Base-by-base conservation (phyloP, 2,888 invertebrate genomes). In the Latrodectus elegans region DNA sequence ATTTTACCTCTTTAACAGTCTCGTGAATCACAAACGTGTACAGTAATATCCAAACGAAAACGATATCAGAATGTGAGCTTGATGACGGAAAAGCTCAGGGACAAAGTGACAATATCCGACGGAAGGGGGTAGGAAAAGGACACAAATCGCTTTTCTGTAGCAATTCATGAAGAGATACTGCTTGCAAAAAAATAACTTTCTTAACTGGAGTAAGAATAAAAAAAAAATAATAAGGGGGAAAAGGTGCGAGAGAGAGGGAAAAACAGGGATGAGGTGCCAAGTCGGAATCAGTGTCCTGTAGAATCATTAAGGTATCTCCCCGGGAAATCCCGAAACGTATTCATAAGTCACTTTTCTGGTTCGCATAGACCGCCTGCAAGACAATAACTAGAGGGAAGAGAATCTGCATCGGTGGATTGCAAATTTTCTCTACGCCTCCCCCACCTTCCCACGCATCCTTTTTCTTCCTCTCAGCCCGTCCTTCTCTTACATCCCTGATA, bases 341-440 rank as follows among this genome's bases (percentile, higher is more conserved):
- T 81, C 86, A 87, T 87, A 87, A 87, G 86, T 87, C 86, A 87
- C 86, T 87, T 81, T 81, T 81, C 86, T 65, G 81, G 81, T 80
- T 77, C 86, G 38, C 55, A 73, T 76, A 72, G 86, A 87, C 86
- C 86, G 81, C 86, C 70, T 72, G 55, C 81, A 67, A 77, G 81
- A 72, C 86, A 87, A 87, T 87, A 87, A 87, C 72, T 87, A 87
- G 81, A 55, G 81, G 81, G 60, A 82, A 72, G 70, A 81, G n/a
- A 87, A 77, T 81, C 80, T 72, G 60, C 70, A 15, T 73, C 26
- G 73, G 67, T 72, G 72, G 65, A 26, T 70, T 76, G 80, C 80
- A 80, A 81, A 87, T 77, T 81, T 80, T 53, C 76, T 64, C 84
- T 71, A 14, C 76, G 52, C 67, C 73, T 53, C 71, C 65, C 64